Evolutionary conservation across 37 sponge, comb jelly and placozoan genomes (phyloP).

Genomic region (Axinella damicornis): DNA sequence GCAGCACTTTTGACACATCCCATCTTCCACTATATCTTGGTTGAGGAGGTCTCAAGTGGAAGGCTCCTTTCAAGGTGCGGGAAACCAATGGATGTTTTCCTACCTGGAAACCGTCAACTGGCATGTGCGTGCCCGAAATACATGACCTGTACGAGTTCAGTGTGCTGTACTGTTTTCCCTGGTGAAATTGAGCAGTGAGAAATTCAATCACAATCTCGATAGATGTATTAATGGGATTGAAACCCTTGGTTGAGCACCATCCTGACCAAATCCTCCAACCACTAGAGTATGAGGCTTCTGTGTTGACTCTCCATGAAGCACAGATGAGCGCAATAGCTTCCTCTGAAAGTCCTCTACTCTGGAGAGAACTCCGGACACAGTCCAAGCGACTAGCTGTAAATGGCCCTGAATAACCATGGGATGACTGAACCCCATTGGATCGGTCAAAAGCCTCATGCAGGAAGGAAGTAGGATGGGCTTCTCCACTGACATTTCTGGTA

Average conservation of each 20-base stretch:
- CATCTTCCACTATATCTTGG: not conserved
- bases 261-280: not conserved
- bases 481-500: too few species aligned
- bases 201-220: not conserved
- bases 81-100: slow-evolving; percentile 8
- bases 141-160: not conserved
- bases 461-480: too few species aligned
- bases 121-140: not conserved
- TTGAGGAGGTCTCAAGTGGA: not conserved
- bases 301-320: slow-evolving; percentile 19
- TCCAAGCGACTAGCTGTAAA: too few species aligned
- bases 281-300: not conserved
- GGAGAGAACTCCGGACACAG: too few species aligned
- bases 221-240: not conserved
- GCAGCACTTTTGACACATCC: slow-evolving; percentile 8
- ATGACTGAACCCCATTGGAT: not conserved
- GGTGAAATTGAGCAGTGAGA: not conserved
- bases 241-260: not conserved
- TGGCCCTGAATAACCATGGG: too few species aligned
- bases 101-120: slow-evolving; percentile 1
- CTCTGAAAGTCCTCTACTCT: slow-evolving; percentile 5
- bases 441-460: too few species aligned
- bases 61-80: not conserved
- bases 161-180: slow-evolving; percentile 6
- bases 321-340: slow-evolving; percentile 6